phyloP scores from a whole-genome alignment of 2,797 vertebrate genomes.

The Mico argentatus region DNA sequence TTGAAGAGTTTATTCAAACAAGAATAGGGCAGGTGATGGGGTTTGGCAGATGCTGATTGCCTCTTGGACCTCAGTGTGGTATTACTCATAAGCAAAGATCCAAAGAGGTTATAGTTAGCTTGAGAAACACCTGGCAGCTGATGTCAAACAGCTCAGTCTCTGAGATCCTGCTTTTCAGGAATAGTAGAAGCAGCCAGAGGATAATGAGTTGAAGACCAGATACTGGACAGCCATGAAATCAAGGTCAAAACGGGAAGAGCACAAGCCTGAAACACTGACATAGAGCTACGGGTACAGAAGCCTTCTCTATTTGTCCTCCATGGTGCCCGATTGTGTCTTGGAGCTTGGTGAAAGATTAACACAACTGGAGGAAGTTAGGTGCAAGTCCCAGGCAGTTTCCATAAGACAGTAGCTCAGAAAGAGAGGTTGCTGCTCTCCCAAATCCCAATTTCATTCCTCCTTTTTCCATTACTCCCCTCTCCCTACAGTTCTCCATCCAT shows the following conservation, averaged over 20 bases:
- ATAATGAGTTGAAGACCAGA: neutral
- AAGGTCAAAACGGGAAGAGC: neutral
- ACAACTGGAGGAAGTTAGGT: neutral
- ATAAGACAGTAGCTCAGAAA: neutral
- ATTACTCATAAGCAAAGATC: neutral
- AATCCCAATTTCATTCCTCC: neutral
- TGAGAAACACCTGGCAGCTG: neutral
- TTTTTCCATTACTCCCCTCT: neutral
- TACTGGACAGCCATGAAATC: neutral
- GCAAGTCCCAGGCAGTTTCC: neutral
- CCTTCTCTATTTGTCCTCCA: neutral
- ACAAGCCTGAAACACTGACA: neutral
- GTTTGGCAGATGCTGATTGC: neutral
- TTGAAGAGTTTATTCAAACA: neutral
- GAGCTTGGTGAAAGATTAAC: neutral
- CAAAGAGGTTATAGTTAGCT: neutral
- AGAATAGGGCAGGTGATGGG: neutral
- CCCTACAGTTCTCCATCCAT: neutral
- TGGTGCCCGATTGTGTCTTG: neutral
- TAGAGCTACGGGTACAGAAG: neutral
- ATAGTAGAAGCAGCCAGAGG: neutral
- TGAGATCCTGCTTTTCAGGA: neutral
- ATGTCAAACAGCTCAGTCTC: neutral
- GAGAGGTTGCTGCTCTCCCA: neutral
- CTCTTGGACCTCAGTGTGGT: neutral